Percentiles rank a stretch among this genome's conserved stretches.
Evolutionary conservation across 2,113 vertebrate genomes (phyloP).

Genomic region (Vicugna pacos): DNA sequence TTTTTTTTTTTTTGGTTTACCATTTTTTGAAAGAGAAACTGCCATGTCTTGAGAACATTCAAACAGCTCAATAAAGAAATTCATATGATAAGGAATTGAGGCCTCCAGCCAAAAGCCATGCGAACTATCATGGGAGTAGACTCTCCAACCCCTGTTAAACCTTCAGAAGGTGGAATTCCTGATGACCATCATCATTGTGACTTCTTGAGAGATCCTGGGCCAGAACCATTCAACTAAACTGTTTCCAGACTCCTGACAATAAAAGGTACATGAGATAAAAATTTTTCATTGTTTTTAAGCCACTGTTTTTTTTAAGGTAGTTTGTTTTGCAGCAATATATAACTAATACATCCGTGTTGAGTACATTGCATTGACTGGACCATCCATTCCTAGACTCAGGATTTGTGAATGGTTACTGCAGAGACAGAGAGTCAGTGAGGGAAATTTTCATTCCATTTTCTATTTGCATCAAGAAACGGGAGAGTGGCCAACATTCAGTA

Average conservation of each 20-base stretch:
- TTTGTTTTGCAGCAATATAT: not conserved
- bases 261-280: not conserved
- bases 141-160: not conserved
- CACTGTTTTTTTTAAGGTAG: not conserved
- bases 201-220: not conserved
- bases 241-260: not conserved
- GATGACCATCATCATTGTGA: not conserved
- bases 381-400: not conserved
- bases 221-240: not conserved
- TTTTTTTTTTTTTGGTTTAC: not conserved
- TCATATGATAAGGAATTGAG: not conserved
- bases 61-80: not conserved
- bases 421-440: not conserved
- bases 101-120: not conserved
- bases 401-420: not conserved
- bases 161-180: not conserved
- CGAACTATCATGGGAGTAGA: not conserved
- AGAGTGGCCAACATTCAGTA: constrained; percentile 30
- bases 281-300: not conserved
- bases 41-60: not conserved
- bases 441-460: constrained; percentile 24
- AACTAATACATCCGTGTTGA: not conserved
- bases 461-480: not conserved
- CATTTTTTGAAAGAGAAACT: not conserved
- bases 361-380: not conserved